Conservation (phyloP, 2,888 invertebrate species). For the Orthosia gracilis region DNA sequence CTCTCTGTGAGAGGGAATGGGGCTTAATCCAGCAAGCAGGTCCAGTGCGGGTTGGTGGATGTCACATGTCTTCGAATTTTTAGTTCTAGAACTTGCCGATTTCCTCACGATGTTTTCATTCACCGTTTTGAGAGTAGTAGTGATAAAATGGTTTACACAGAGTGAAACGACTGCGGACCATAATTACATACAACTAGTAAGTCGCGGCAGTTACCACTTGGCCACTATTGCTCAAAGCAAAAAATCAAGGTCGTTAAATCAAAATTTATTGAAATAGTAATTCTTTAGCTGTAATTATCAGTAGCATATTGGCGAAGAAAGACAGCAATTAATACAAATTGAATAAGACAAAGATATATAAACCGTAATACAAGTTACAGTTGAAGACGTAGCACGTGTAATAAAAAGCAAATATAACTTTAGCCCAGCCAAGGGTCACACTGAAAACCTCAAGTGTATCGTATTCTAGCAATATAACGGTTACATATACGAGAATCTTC, state of each 20-base stretch:
- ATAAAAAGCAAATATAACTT: conserved; percentile 19
- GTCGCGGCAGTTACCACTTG: no score
- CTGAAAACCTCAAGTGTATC: conserved; percentile 16
- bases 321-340: neutral
- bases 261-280: neutral
- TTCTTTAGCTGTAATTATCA: neutral
- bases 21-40: no score
- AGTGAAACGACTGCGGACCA: no score
- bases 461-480: conserved; percentile 6
- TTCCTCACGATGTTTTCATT: no score
- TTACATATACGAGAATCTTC: conserved; percentile 20
- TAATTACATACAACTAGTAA: no score
- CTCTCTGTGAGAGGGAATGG: no score
- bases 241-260: neutral
- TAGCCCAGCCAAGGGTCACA: neutral
- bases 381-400: neutral
- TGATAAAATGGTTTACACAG: no score
- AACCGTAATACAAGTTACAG: neutral
- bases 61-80: no score
- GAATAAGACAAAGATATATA: neutral
- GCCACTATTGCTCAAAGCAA: no score
- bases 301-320: neutral
- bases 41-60: no score
- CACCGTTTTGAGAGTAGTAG: no score
- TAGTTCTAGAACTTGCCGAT: no score